phyloP scores from a whole-genome alignment of 1,140 invertebrate genomes.

The Notospermus geniculatus region DNA sequence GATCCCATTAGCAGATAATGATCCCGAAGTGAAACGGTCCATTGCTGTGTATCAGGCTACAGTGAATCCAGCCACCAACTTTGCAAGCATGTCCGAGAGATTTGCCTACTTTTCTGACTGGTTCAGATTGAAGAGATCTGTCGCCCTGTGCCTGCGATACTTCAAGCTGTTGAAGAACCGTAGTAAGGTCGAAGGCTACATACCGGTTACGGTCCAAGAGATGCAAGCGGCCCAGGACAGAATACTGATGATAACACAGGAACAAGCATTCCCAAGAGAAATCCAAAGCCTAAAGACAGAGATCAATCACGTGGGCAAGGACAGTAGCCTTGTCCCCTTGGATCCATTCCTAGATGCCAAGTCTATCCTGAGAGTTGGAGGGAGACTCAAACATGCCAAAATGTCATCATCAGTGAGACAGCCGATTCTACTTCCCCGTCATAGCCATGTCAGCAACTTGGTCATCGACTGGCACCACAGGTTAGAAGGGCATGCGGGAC shows the following conservation, averaged over 20 bases:
- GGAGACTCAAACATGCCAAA: slow-evolving; percentile 15
- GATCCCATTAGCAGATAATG: not conserved
- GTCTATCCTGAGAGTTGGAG: slow-evolving; percentile 15
- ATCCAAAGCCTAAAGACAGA: no score
- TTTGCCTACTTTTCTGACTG: slow-evolving; percentile 17
- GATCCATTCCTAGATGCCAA: slow-evolving; percentile 18
- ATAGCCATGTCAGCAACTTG: slow-evolving; percentile 10
- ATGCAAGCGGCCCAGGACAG: no score
- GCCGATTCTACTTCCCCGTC: slow-evolving; percentile 15
- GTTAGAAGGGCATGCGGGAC: slow-evolving; percentile 11
- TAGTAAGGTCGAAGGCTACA: no score
- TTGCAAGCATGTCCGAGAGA: not conserved
- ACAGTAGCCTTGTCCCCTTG: slow-evolving; percentile 6
- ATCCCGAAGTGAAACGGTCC: slow-evolving; percentile 2
- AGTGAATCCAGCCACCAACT: not conserved
- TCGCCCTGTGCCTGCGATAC: slow-evolving; percentile 2
- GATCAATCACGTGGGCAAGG: slow-evolving; percentile 9
- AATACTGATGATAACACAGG: no score
- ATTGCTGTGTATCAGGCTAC: no score
- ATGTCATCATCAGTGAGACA: slow-evolving; percentile 10
- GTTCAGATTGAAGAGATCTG: slow-evolving; percentile 8
- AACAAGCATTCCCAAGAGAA: no score
- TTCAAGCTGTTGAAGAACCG: not conserved
- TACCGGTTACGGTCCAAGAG: no score
- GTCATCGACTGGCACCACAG: slow-evolving; percentile 12